These are phyloP conservation scores for Brachyistius frenatus DNA, from an alignment of 2,113 vertebrate genomes.

Conservation along the genomic window DNA sequence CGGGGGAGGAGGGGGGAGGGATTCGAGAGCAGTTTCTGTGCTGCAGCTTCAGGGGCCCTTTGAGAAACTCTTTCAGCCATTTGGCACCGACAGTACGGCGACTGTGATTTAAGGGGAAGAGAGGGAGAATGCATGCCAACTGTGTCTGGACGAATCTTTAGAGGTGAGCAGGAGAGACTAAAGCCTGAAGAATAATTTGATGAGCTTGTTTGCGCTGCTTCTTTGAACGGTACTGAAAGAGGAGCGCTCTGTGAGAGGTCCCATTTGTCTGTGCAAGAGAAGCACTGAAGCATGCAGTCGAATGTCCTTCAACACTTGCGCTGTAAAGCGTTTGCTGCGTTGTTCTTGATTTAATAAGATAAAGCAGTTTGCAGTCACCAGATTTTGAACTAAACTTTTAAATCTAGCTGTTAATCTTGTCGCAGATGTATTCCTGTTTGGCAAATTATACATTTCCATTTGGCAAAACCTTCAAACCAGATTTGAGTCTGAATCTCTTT, in stretches of 20 bases:
- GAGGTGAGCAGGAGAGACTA: constrained; percentile 29
- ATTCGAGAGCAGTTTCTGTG: constrained; percentile 37
- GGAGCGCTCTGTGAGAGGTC: constrained; percentile 25
- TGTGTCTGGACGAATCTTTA: constrained; percentile 34
- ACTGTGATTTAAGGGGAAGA: constrained; percentile 44
- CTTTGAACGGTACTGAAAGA: constrained; percentile 20
- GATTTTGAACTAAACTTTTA: neutral
- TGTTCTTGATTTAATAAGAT: neutral
- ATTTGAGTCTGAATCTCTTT: neutral
- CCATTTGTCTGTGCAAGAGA: constrained; percentile 21
- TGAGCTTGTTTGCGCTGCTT: constrained; percentile 33
- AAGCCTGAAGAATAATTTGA: constrained; percentile 33
- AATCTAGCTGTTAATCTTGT: neutral
- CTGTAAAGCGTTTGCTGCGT: constrained; percentile 2
- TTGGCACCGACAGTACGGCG: constrained; percentile 40
- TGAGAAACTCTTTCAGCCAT: constrained; percentile 39
- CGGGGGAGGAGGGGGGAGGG: neutral
- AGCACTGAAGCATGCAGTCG: constrained; percentile 18
- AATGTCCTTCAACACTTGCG: constrained; percentile 11
- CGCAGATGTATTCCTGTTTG: too few species aligned
- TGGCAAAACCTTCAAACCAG: neutral
- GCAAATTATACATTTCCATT: neutral
- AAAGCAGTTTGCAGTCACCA: neutral
- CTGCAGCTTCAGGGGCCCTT: constrained; percentile 41
- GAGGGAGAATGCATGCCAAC: constrained; percentile 31